Conservation (phyloP, 2,888 invertebrate species). For the Thumatha senex region DNA sequence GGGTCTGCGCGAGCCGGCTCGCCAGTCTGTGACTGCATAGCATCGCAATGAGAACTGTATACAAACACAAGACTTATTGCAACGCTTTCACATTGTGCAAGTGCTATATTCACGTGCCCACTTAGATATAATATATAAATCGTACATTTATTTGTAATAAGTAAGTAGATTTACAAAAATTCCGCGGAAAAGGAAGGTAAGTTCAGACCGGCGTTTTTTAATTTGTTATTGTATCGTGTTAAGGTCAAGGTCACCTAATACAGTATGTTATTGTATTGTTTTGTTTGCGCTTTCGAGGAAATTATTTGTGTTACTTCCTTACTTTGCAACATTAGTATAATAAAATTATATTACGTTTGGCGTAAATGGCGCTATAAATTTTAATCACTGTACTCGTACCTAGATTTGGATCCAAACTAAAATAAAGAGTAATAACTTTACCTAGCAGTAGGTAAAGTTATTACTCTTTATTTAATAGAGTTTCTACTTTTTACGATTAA, state of each 20-base stretch:
- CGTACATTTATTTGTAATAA: slow-evolving; percentile 23
- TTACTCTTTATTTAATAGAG: too few relatives aligned
- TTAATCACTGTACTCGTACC: too few relatives aligned
- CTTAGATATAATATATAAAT: slow-evolving; percentile 44
- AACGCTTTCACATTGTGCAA: slow-evolving; percentile 57
- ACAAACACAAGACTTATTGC: slow-evolving; percentile 46
- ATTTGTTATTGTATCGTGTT: slow-evolving; percentile 4
- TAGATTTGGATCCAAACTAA: too few relatives aligned
- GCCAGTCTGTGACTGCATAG: slow-evolving; percentile 57
- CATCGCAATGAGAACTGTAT: slow-evolving; percentile 72
- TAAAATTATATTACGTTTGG: too few relatives aligned
- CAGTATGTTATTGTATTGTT: slow-evolving; percentile 8
- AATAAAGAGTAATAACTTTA: too few relatives aligned
- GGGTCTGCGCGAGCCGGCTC: slow-evolving; percentile 26
- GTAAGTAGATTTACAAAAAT: slow-evolving; percentile 61
- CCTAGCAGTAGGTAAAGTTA: too few relatives aligned
- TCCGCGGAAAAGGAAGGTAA: slow-evolving; percentile 81
- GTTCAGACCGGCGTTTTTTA: slow-evolving; percentile 32
- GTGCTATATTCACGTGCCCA: slow-evolving; percentile 66
- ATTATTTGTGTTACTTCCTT: background rate
- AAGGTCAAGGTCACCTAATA: slow-evolving; percentile 28
- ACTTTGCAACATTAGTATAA: too few relatives aligned
- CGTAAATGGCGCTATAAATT: too few relatives aligned
- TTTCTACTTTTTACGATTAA: too few relatives aligned
- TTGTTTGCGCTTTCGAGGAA: slow-evolving; percentile 28